phyloP scores from a whole-genome alignment of 1,140 invertebrate genomes.

The Temnothorax curvispinosus region DNA sequence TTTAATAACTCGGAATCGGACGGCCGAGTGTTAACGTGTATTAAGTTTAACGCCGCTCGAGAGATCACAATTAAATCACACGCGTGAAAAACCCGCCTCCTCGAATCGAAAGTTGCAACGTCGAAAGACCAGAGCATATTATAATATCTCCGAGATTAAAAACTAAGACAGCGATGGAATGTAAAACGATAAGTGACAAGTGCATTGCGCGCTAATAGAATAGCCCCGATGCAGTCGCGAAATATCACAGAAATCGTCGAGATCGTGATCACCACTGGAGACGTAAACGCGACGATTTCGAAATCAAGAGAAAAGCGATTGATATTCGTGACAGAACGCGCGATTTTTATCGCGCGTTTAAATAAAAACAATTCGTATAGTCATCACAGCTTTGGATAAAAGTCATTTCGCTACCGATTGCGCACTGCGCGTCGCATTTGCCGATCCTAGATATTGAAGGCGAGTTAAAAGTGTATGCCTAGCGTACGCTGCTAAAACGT shows the following conservation, averaged over 20 bases:
- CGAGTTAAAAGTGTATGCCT: background rate
- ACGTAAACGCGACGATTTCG: slow-evolving; percentile 5
- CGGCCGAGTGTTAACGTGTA: background rate
- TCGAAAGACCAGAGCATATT: background rate
- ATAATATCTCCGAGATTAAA: slow-evolving; percentile 33
- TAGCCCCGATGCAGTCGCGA: slow-evolving; percentile 14
- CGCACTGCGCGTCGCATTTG: background rate
- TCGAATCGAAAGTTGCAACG: background rate
- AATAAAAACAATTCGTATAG: slow-evolving; percentile 23
- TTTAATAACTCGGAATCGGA: background rate
- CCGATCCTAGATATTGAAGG: background rate
- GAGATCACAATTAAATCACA: slow-evolving; percentile 52
- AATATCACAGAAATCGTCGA: slow-evolving; percentile 54
- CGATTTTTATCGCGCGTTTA: background rate
- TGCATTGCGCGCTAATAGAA: slow-evolving; percentile 20
- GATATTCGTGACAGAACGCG: background rate
- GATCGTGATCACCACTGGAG: slow-evolving; percentile 18
- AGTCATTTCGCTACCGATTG: background rate
- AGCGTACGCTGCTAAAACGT: slow-evolving; percentile 3
- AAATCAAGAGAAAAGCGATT: background rate
- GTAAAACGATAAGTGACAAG: slow-evolving; percentile 44
- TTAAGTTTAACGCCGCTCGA: slow-evolving; percentile 40
- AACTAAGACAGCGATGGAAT: slow-evolving; percentile 53
- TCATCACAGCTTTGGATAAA: slow-evolving; percentile 31
- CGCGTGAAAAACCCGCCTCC: background rate